Evolutionary conservation across 1,140 invertebrate genomes (phyloP).

Genomic region (Lordiphosa stackelbergi): DNA sequence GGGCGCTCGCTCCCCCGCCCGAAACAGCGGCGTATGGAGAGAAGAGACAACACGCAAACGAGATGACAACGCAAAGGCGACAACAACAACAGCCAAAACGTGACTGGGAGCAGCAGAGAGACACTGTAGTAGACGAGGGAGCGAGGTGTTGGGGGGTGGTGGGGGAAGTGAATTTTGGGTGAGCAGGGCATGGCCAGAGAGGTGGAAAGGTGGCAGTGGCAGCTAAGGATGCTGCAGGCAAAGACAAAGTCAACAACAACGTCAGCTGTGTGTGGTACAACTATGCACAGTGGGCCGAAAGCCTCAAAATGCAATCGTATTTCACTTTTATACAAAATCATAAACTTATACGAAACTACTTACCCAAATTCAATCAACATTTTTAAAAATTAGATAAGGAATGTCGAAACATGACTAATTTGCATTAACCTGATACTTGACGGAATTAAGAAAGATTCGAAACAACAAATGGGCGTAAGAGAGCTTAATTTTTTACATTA

Average conservation of each 20-base stretch:
- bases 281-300: no score
- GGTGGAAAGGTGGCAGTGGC: neutral
- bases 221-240: constrained; percentile 4
- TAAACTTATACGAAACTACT: no score
- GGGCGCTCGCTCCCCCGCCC: constrained; percentile 41
- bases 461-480: no score
- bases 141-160: neutral
- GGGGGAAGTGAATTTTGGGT: constrained; percentile 3
- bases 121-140: neutral
- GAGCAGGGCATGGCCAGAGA: constrained; percentile 15
- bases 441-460: no score
- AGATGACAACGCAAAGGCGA: constrained; percentile 67
- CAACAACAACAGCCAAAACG: constrained; percentile 53
- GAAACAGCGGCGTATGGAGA: constrained; percentile 11
- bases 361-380: no score
- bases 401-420: no score
- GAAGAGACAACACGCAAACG: constrained; percentile 56
- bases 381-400: no score
- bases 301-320: no score
- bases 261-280: constrained; percentile 39
- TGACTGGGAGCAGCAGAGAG: constrained; percentile 49
- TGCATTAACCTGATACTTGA: no score
- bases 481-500: no score
- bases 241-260: constrained; percentile 17
- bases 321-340: no score